Base-by-base conservation (phyloP, 2,113 vertebrate species). In the Antechinus stuartii region DNA sequence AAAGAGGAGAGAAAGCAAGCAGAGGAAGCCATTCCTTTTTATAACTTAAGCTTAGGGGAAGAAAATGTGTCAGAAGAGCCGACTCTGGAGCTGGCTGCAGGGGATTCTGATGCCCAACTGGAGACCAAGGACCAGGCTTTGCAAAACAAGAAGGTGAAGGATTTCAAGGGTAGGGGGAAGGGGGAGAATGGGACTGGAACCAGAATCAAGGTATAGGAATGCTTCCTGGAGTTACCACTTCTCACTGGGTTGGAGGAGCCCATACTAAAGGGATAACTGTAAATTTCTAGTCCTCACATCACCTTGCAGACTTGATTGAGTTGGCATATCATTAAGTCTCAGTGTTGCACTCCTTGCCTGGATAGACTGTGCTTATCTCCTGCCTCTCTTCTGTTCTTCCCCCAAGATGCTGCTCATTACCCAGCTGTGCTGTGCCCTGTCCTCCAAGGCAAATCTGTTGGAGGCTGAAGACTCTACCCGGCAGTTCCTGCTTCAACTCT, bases 401-500 rank as follows among this genome's bases (percentile, higher is more conserved):
- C 54, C 52, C 26, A 97, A 99, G 99, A 98, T 99, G 97, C 95
- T 95, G 25, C 97, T 99, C 93, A 94, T 99, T 98, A 99, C 98
- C 68, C 57, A 96, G 0, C 98, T 99, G 49, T 99, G 99, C 95
- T 98, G 98, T 93, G 98, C 99, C 8, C 89, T 99, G 98, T 98
- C 99, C 12, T 97, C 98, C 55, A 98, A 98, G 91, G 95, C 98
- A 94, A 91, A 91, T 6, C 95, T 96, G 9, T 98, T 98, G 96
- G 61, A 98, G 90, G 22, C 52, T 0, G 56, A 84, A 10, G 2
- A 95, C 0, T 89, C 61, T 26, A 94, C 97, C 30, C 99, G 98
- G 97, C 93, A 47, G 49, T 95, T 8, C 27, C 98, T 99, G 92
- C 98, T 92, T 52, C 52, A 92, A 24, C 94, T 99, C 92, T 98